These are phyloP conservation scores for Bungarus multicinctus DNA, from an alignment of 2,113 vertebrate genomes.

Conservation along the genomic window DNA sequence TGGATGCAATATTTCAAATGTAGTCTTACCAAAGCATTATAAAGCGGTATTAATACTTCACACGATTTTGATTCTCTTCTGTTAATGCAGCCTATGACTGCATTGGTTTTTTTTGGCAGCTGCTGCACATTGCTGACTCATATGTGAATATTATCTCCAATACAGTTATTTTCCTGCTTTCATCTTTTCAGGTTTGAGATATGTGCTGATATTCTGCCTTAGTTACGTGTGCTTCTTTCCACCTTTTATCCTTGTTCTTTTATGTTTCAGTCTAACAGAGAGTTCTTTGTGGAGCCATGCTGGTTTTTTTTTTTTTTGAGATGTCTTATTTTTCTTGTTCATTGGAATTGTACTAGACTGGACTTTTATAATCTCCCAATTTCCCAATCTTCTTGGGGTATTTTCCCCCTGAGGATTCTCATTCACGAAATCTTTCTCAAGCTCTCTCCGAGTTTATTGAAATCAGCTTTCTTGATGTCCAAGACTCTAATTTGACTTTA, in stretches of 20 bases:
- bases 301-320: background rate
- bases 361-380: background rate
- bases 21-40: background rate
- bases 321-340: background rate
- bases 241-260: background rate
- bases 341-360: background rate
- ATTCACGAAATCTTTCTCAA: background rate
- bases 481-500: background rate
- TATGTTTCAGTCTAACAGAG: background rate
- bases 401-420: background rate
- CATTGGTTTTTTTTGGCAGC: background rate
- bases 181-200: background rate
- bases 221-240: background rate
- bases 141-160: background rate
- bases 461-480: background rate
- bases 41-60: background rate
- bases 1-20: background rate
- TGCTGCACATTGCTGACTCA: background rate
- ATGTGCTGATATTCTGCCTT: background rate
- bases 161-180: background rate
- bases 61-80: background rate
- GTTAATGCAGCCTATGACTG: background rate
- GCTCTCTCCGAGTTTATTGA: background rate
- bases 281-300: background rate
- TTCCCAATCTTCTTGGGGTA: background rate